Evolutionary conservation across 2,113 vertebrate genomes (phyloP).

Genomic region (Triplophysa tibetana): DNA sequence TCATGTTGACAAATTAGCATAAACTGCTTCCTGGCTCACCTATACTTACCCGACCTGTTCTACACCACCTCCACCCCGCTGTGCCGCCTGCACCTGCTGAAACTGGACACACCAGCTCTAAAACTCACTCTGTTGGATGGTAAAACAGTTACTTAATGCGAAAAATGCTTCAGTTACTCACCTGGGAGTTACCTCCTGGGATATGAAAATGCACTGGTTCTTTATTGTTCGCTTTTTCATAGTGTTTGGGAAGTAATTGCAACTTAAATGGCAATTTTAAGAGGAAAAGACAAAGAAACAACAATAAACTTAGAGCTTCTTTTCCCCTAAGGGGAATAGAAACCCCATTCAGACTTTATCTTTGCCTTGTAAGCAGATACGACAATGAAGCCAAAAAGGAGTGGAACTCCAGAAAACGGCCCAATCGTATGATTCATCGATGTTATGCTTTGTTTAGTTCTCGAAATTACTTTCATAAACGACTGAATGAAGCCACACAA

Average conservation of each 20-base stretch:
- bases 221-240: slow-evolving; percentile 11
- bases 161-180: slow-evolving; percentile 3
- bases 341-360: slow-evolving; percentile 35
- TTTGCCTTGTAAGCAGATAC: slow-evolving; percentile 35
- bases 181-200: not conserved
- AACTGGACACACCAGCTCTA: slow-evolving; percentile 53
- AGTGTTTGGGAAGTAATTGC: slow-evolving; percentile 13
- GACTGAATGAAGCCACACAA: slow-evolving; percentile 23
- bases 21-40: slow-evolving; percentile 73
- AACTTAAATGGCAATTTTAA: slow-evolving; percentile 29
- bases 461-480: slow-evolving; percentile 21
- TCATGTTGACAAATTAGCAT: slow-evolving; percentile 60
- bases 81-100: slow-evolving; percentile 54
- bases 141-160: slow-evolving; percentile 11
- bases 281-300: slow-evolving; percentile 1
- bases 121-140: slow-evolving; percentile 27
- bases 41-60: slow-evolving; percentile 91
- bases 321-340: slow-evolving; percentile 1
- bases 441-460: slow-evolving; percentile 29
- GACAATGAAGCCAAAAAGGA: slow-evolving; percentile 21
- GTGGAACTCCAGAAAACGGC: slow-evolving; percentile 7
- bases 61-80: slow-evolving; percentile 79
- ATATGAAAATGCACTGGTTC: not conserved
- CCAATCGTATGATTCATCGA: not conserved
- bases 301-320: not conserved